Conservation (phyloP, 2,797 vertebrate species). For the Platyrinchus mystaceus region DNA sequence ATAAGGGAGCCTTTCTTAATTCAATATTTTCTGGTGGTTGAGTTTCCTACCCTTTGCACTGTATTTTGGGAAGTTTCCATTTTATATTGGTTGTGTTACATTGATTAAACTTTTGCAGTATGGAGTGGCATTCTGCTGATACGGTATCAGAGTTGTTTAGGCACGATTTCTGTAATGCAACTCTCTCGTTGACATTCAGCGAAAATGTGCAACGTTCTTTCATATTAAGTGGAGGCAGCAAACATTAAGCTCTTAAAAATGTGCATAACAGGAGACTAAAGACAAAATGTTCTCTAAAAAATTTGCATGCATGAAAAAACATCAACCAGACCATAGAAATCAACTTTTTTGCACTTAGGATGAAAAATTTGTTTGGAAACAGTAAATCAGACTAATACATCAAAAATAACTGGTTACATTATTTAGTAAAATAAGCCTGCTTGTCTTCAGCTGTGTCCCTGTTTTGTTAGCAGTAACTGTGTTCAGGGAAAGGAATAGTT, state of each 20-base stretch:
- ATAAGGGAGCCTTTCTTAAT: not conserved
- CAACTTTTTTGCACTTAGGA: conserved; percentile 53
- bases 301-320: conserved; percentile 63
- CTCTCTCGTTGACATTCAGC: conserved; percentile 61
- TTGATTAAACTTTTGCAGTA: not conserved
- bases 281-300: conserved; percentile 47
- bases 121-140: conserved; percentile 17
- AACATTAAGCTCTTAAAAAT: conserved; percentile 66
- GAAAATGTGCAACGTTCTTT: conserved; percentile 60
- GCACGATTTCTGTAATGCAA: conserved; percentile 39
- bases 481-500: not conserved
- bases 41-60: not conserved
- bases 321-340: conserved; percentile 41
- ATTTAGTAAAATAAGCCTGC: conserved; percentile 37
- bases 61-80: not conserved
- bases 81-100: not conserved
- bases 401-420: conserved; percentile 45
- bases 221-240: conserved; percentile 61
- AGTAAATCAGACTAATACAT: conserved; percentile 49
- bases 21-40: not conserved
- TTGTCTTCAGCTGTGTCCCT: conserved; percentile 7
- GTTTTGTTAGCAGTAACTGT: not conserved
- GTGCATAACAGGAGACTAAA: conserved; percentile 46
- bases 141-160: conserved; percentile 16
- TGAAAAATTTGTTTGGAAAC: conserved; percentile 57